Evolutionary conservation across 1,140 invertebrate species (phyloP).

Genomic region (Penaeus chinensis): DNA sequence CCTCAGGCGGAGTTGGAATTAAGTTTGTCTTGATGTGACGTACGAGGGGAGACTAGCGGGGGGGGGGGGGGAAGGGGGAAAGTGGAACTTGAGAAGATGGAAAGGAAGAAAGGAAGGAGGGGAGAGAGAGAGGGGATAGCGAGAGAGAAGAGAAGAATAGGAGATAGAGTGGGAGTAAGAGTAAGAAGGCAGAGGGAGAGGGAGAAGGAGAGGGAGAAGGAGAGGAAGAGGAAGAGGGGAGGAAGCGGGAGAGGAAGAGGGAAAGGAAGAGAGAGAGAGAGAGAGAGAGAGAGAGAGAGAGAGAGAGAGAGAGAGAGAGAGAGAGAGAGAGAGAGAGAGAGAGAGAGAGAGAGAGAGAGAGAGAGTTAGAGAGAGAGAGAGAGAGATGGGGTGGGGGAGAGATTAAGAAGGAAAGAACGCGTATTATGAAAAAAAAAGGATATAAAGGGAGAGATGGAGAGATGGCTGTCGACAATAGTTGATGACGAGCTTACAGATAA

Average conservation of each 20-base stretch:
- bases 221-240: too few relatives aligned
- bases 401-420: too few relatives aligned
- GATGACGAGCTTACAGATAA: too few relatives aligned
- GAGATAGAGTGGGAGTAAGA: constrained; percentile 26
- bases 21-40: neutral
- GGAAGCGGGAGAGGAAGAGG: too few relatives aligned
- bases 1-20: too few relatives aligned
- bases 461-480: too few relatives aligned
- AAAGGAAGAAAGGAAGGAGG: neutral
- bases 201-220: neutral
- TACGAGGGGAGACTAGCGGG: neutral
- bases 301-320: constrained; percentile 6
- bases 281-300: constrained; percentile 21
- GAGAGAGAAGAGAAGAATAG: neutral
- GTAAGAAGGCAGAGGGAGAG: neutral
- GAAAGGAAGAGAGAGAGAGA: too few relatives aligned
- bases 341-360: too few relatives aligned
- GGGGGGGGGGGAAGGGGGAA: neutral
- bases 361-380: too few relatives aligned
- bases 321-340: neutral
- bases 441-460: too few relatives aligned
- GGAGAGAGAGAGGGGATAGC: neutral
- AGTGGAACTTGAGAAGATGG: neutral
- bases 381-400: too few relatives aligned
- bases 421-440: too few relatives aligned